Percentiles rank a stretch among this genome's conserved stretches.
These are phyloP conservation scores for Mustela lutreola DNA, from an alignment of 2,113 vertebrate species.

Conservation along the genomic window DNA sequence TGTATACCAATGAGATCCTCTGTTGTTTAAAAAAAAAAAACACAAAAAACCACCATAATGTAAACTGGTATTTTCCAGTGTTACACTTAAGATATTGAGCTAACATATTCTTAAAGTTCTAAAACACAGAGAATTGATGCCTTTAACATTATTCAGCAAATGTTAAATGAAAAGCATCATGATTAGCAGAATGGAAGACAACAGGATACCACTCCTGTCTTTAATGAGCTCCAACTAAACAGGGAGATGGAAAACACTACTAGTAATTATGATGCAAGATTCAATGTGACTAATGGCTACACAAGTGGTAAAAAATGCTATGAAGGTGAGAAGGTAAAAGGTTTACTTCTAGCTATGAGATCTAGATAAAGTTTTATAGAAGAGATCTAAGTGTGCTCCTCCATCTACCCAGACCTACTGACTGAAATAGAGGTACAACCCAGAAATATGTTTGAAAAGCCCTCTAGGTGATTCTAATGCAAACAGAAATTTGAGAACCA, in stretches of 20 bases:
- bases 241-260: neutral
- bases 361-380: neutral
- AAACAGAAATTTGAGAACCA: neutral
- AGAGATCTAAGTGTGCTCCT: neutral
- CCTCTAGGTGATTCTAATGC: neutral
- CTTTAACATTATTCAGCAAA: conserved; percentile 14
- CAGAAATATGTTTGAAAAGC: neutral
- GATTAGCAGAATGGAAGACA: neutral
- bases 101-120: conserved; percentile 16
- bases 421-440: neutral
- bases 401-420: neutral
- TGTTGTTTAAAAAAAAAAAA: neutral
- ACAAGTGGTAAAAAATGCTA: neutral
- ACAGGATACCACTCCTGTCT: neutral
- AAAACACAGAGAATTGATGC: neutral
- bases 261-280: neutral
- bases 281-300: neutral
- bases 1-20: neutral
- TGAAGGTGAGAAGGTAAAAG: neutral
- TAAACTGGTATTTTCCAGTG: neutral
- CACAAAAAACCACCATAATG: neutral
- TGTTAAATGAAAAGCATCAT: neutral
- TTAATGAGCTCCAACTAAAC: neutral
- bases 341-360: neutral
- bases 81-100: neutral